Evolutionary conservation across 1,140 invertebrate genomes (phyloP), one percentile per base, ranked within the genome.

Genomic region (Drosophila ananassae): DNA sequence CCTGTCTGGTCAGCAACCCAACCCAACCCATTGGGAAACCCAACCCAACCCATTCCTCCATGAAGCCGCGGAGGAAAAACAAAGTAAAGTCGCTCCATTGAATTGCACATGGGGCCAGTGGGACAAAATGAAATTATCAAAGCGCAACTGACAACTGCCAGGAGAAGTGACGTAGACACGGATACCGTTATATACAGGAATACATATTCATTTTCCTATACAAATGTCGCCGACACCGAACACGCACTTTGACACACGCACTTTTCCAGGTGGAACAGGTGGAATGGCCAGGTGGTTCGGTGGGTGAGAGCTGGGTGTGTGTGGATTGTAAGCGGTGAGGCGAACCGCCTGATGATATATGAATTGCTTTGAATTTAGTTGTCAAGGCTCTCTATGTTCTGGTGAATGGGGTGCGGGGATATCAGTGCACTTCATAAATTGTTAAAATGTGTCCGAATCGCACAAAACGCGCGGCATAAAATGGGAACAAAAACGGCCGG

Each of bases 361-460:
- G 89, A 85, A 89, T 90, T 89, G 89, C 83, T 84, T 81, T 79
- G 75, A 90, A 90, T 90, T 90, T 90, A 90, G 89, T 90, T 90
- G 83, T 90, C 89, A 90, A 80, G 83, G 77, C 56, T 48, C 30
- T 37, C 30, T 37, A 34, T 44, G 13, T 48, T 58, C 41, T 41
- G 47, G 30, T 59, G 37, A 52, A 60, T 59, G 46, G 51, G 68
- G 34, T 46, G 47, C 25, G 64, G 73, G 47, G 63, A 63, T 67
- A 67, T 46, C 63, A 46, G 47, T 47, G 61, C 63, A 54, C 59
- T 75, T 90, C 89, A 89, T 89, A 90, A 84, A 90, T 81, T 89
- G 77, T 90, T 89, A 82, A 90, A 90, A 82, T 75, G 66, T 87
- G 69, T 82, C 83, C 73, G 74, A 73, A 68, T 51, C 67, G 62